Evolutionary conservation across 2,888 invertebrate species (phyloP).

Genomic region (Apantesis nais): DNA sequence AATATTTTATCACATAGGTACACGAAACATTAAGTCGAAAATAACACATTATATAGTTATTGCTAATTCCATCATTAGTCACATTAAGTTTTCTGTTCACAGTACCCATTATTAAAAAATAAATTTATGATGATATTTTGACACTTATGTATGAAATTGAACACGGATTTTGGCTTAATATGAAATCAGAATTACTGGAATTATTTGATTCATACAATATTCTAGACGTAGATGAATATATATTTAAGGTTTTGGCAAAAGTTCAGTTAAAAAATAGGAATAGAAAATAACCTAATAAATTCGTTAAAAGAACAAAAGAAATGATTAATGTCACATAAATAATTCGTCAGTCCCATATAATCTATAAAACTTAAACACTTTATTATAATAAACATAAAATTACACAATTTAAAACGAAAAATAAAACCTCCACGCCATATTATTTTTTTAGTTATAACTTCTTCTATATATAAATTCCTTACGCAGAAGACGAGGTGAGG

Average conservation of each 20-base stretch:
- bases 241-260: not conserved
- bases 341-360: conserved; percentile 32
- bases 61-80: conserved; percentile 21
- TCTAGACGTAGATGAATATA: not conserved
- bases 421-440: not conserved
- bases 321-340: conserved; percentile 30
- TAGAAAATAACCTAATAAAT: conserved; percentile 16
- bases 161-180: not conserved
- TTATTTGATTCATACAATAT: no score
- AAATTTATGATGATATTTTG: not conserved
- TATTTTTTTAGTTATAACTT: not conserved
- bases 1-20: conserved; percentile 44
- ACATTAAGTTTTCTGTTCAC: not conserved
- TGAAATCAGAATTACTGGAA: not conserved
- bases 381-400: conserved; percentile 24
- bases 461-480: no score
- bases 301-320: conserved; percentile 21
- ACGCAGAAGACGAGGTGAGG: no score
- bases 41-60: conserved; percentile 34
- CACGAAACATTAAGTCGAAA: conserved; percentile 27
- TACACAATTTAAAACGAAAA: conserved; percentile 3
- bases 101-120: not conserved
- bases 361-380: conserved; percentile 33
- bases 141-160: not conserved
- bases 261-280: not conserved